Percentiles rank a stretch among this genome's conserved stretches.
Evolutionary conservation across 2,797 vertebrate genomes (phyloP).

Genomic region (Erethizon dorsatum): DNA sequence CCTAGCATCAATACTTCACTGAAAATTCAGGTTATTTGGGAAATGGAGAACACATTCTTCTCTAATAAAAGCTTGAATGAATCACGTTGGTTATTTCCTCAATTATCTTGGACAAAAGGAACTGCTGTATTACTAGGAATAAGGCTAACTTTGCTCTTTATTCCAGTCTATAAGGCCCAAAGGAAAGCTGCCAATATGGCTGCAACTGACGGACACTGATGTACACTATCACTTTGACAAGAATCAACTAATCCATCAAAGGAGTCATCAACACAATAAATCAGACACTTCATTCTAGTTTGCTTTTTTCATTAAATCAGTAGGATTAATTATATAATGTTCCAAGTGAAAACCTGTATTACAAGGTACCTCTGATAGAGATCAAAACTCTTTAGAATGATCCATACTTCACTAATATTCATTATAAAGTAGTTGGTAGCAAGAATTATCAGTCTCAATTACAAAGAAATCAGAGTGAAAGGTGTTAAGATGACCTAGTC

Average conservation of each 20-base stretch:
- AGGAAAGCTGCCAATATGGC: neutral
- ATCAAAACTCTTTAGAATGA: conserved; percentile 42
- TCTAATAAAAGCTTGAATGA: neutral
- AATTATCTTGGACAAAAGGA: neutral
- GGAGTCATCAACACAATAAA: neutral
- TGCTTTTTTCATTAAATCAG: conserved; percentile 38
- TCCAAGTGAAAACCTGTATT: conserved; percentile 6
- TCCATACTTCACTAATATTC: neutral
- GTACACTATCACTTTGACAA: neutral
- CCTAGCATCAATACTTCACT: neutral
- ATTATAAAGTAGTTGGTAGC: neutral
- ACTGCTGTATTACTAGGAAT: neutral
- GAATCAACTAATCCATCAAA: neutral
- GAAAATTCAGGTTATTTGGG: conserved; percentile 39
- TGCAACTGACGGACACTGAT: neutral
- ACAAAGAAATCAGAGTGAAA: neutral
- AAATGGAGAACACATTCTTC: conserved; percentile 32
- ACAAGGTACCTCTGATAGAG: neutral
- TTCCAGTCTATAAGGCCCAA: neutral
- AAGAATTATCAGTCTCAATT: neutral
- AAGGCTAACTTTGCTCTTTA: neutral
- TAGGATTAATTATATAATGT: conserved; percentile 16
- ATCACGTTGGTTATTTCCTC: conserved; percentile 44
- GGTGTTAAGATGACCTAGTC: neutral
- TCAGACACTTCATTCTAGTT: neutral